phyloP scores from a whole-genome alignment of 2,113 vertebrate species.

The Chitala chitala region DNA sequence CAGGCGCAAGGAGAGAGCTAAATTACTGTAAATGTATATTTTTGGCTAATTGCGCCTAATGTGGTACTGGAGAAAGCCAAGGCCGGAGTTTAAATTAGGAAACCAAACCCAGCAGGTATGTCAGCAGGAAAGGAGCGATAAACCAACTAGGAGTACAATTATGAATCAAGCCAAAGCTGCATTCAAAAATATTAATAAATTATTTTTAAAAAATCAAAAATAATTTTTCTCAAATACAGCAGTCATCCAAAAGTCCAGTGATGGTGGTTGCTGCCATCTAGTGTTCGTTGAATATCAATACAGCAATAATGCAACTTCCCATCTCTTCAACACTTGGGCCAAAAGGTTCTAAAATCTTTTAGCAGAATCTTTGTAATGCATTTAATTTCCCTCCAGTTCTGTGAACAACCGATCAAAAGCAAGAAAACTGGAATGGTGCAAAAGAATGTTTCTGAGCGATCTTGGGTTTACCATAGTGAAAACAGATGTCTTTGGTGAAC shows the following conservation, averaged over 20 bases:
- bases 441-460: conserved; percentile 29
- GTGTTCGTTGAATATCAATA: background rate
- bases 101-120: background rate
- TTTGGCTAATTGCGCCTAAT: background rate
- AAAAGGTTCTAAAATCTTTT: background rate
- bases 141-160: background rate
- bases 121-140: background rate
- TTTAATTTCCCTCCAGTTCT: conserved; percentile 3
- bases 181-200: background rate
- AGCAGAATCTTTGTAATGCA: conserved; percentile 14
- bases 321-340: background rate
- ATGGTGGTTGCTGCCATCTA: conserved; percentile 12
- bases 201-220: background rate
- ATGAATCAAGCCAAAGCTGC: background rate
- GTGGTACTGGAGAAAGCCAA: background rate
- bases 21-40: background rate
- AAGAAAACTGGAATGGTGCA: conserved; percentile 20
- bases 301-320: background rate
- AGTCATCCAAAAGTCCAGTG: background rate
- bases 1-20: background rate
- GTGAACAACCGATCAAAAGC: conserved; percentile 29
- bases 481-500: conserved; percentile 56
- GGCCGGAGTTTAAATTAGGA: background rate
- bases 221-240: background rate
- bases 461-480: conserved; percentile 48